Base-by-base conservation (phyloP, 2,888 invertebrate genomes). In the Serrognathus titanus region DNA sequence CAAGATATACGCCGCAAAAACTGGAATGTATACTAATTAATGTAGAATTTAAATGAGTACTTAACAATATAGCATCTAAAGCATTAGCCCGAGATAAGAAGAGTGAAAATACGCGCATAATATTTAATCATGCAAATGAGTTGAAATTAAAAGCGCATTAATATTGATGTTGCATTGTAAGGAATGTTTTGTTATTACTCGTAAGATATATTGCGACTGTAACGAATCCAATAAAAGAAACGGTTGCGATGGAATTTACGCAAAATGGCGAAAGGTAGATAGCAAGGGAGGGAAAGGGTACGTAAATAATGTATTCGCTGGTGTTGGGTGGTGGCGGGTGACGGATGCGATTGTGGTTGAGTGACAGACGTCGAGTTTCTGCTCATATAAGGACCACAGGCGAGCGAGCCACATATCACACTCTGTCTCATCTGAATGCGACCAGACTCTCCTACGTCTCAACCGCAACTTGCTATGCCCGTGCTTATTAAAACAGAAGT, bases 331-430 rank as follows among this genome's bases (percentile, higher is more conserved):
- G 54, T 59, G 59, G 56, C 56, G 59, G 63, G 71, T 75, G 75
- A 75, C 74, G 71, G 71, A 73, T 73, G 75, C 72, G 75, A 74
- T 72, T 72, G 73, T 69, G 70, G 70, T 60, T 75, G 75, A 76
- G 69, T 76, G 76, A 76, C 76, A 76, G 73, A 71, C 71, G 72
- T 71, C 74, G 53, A 52, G 60, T 61, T 61, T 58, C 69, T 68
- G 71, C 64, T 71, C 73, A 69, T 73, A 72, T 71, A 72, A 71
- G 73, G 72, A 72, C 71, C 71, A 69, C 67, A 71, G 65, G 67
- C 67, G 68, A 69, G 66, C 66, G 66, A 66, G 67, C 69, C 69
- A 71, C 71, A 68, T 69, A 73, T 71, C 70, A 71, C 72, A 68
- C 69, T 66, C 64, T 63, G 64, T 64, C 65, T 63, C 62, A 64